Evolutionary conservation across 2,888 invertebrate genomes (phyloP), one percentile per base, ranked within the genome.

Genomic region (Tanytarsus gracilentus): DNA sequence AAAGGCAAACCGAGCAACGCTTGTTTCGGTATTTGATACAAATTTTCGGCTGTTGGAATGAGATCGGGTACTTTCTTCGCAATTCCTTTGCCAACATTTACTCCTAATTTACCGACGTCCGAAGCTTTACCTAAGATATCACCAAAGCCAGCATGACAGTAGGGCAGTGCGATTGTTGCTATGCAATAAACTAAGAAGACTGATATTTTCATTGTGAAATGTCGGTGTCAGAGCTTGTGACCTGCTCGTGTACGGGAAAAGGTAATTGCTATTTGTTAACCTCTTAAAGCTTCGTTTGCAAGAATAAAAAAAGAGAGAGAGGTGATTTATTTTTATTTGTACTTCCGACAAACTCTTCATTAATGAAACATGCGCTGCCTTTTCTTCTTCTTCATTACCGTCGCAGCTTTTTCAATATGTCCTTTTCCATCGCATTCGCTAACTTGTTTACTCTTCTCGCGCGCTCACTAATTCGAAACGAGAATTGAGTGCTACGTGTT

Each of bases 21-120:
- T 59, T 63, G 60, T 16, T 63, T 63, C 6, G 58, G 49, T 23
- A 63, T 11, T 26, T 36, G n/a, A 18, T 61, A 61, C 16, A 63
- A 27, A n/a, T 39, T 61, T 14, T 50, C 21, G 18, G 63, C 62
- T 18, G 55, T 39, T 27, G 63, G 63, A 14, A 62, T 52, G 11
- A 62, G 27, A 23, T 50, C 60, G 21, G 60, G 60, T 36, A 60
- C 16, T 36, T 50, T 50, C 11, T 2, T n/a, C 6, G 29, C 48
- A 2, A 49, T 26, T 7, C 36, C 50, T 26, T 11, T 23, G 23
- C 16, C 33, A 3, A 18, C 50, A 4, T 60, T 60, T n/a, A 2
- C 25, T 1, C 50, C 36, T n/a, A 60, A 48, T 11, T 50, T 29
- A 4, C 16, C 33, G 39, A 50, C 26, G 23, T 60, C 60, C 23